Evolutionary conservation across 2,797 vertebrate species (phyloP).

Genomic region (Monodelphis domestica): DNA sequence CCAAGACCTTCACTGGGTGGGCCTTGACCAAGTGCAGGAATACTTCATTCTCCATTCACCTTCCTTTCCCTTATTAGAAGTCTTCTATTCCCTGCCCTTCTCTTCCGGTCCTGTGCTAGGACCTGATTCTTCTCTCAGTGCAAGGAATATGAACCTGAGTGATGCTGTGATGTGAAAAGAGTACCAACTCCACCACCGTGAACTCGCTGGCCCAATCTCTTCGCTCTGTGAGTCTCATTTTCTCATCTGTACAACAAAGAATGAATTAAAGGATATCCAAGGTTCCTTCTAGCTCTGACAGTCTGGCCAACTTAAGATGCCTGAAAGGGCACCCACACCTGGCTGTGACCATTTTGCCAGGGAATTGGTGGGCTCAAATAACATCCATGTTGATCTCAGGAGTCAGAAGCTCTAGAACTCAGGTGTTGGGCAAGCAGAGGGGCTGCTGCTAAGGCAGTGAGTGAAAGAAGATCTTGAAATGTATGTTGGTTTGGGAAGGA

Average conservation of each 20-base stretch:
- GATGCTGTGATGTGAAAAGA: neutral
- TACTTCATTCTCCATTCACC: neutral
- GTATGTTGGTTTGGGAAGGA: neutral
- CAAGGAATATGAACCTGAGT: neutral
- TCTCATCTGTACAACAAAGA: neutral
- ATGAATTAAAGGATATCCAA: neutral
- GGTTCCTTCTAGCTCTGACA: neutral
- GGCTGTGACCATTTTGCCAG: neutral
- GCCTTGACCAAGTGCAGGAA: neutral
- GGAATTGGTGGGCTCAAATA: neutral
- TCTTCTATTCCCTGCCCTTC: neutral
- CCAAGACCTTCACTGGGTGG: neutral
- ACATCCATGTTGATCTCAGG: neutral
- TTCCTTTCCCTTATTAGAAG: neutral
- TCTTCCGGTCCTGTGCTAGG: neutral
- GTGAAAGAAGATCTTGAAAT: neutral
- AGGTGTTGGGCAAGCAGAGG: neutral
- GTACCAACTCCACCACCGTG: neutral
- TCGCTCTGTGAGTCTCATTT: neutral
- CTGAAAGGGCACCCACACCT: neutral
- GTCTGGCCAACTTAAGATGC: neutral
- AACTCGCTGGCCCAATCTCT: neutral
- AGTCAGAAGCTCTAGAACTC: neutral
- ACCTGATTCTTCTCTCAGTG: neutral
- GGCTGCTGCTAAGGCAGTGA: neutral